Evolutionary conservation across 2,113 vertebrate species (phyloP).

Genomic region (Amphiprion ocellaris): DNA sequence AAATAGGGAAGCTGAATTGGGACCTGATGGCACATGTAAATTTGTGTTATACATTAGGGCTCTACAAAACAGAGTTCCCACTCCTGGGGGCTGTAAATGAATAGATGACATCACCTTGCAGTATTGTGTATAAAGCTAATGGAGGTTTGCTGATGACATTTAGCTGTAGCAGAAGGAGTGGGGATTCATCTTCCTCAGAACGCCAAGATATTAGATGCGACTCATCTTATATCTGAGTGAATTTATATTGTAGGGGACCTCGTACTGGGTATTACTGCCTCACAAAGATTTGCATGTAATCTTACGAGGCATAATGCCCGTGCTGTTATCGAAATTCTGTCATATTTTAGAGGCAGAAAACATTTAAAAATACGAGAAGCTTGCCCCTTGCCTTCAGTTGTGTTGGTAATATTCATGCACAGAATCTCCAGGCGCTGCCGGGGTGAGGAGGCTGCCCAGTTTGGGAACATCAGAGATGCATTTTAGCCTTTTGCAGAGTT

Average conservation of each 20-base stretch:
- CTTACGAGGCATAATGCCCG: neutral
- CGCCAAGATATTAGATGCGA: neutral
- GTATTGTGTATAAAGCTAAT: neutral
- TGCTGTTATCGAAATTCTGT: neutral
- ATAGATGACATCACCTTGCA: neutral
- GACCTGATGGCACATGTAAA: neutral
- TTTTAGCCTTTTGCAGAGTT: too few species aligned
- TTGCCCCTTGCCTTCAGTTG: too few species aligned
- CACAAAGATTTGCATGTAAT: neutral
- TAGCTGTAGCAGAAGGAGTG: neutral
- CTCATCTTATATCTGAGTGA: neutral
- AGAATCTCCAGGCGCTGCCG: too few species aligned
- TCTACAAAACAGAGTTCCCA: constrained; percentile 4
- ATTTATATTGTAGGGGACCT: neutral
- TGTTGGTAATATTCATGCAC: too few species aligned
- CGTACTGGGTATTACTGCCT: neutral
- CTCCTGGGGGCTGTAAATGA: constrained; percentile 1
- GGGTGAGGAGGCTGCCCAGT: too few species aligned
- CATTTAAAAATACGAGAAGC: too few species aligned
- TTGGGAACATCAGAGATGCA: too few species aligned
- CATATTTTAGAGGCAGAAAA: neutral
- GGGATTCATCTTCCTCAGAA: neutral
- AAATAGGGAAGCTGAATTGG: constrained; percentile 18
- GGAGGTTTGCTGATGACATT: constrained; percentile 3
- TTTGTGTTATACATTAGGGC: neutral